Evolutionary conservation across 2,113 vertebrate species (phyloP).

Genomic region (Cisticola juncidis): DNA sequence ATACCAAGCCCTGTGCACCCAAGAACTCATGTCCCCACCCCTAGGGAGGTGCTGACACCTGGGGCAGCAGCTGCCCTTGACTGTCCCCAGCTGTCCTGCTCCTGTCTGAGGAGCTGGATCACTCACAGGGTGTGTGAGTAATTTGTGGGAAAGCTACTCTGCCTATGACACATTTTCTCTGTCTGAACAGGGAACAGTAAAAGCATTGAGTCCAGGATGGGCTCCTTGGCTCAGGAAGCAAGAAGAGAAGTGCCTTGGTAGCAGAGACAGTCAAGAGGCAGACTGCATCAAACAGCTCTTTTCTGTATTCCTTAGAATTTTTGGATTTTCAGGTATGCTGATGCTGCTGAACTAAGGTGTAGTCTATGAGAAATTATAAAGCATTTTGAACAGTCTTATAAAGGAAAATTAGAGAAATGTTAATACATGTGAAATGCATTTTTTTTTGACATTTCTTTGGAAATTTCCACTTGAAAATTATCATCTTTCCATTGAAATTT

Average conservation of each 20-base stretch:
- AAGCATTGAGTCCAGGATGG: neutral
- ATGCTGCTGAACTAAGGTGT: neutral
- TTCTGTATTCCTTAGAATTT: neutral
- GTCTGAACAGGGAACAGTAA: neutral
- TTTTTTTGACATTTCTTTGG: neutral
- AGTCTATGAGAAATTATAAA: neutral
- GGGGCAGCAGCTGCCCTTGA: neutral
- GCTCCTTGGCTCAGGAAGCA: neutral
- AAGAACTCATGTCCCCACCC: neutral
- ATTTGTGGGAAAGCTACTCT: neutral
- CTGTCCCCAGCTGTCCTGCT: neutral
- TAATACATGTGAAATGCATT: neutral
- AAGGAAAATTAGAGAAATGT: neutral
- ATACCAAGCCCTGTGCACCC: rapidly evolving
- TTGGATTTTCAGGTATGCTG: neutral
- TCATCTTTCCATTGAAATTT: neutral
- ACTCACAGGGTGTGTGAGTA: neutral
- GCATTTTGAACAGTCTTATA: neutral
- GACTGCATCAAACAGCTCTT: neutral
- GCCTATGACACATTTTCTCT: neutral
- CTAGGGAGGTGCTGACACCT: neutral
- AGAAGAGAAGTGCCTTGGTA: neutral
- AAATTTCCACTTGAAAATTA: neutral
- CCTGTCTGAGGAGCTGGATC: neutral
- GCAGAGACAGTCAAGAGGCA: neutral